Percentiles rank a stretch among this genome's conserved stretches.
Evolutionary conservation across 2,113 vertebrate genomes (phyloP).

Genomic region (Pituophis catenifer): DNA sequence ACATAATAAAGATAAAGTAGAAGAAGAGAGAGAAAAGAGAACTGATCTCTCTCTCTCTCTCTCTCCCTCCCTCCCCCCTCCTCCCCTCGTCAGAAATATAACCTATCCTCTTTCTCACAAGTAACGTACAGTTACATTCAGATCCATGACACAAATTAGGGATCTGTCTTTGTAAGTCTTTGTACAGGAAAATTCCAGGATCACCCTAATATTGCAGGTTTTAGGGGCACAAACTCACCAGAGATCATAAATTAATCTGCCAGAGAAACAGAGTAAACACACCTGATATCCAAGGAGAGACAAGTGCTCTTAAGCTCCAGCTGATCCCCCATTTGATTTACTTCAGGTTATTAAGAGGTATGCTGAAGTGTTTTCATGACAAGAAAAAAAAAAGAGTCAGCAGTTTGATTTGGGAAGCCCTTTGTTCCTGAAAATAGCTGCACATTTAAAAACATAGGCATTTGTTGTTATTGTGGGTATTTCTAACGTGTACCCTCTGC

Average conservation of each 20-base stretch:
- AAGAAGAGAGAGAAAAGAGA: too few relatives aligned
- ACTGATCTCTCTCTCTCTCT: background rate
- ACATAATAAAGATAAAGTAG: background rate
- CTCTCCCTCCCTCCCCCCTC: accelerated
- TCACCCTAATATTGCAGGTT: conserved; percentile 36
- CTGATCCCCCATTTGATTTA: conserved; percentile 70
- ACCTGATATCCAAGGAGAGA: conserved; percentile 66
- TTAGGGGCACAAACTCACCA: conserved; percentile 44
- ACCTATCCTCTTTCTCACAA: background rate
- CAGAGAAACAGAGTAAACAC: conserved; percentile 43
- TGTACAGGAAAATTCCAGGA: conserved; percentile 43
- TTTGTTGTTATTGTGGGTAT: conserved; percentile 58
- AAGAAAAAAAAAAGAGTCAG: conserved; percentile 67
- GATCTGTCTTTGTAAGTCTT: conserved; percentile 38
- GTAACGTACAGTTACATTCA: background rate
- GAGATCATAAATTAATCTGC: conserved; percentile 60
- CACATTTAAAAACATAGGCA: conserved; percentile 58
- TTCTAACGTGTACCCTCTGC: conserved; percentile 59
- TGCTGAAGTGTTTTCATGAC: conserved; percentile 65
- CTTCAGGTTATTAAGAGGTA: conserved; percentile 61
- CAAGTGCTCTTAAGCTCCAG: conserved; percentile 62
- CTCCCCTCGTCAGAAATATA: background rate
- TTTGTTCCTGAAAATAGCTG: conserved; percentile 51
- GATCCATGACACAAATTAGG: accelerated
- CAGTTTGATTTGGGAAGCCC: conserved; percentile 70